Base-by-base conservation (phyloP, 2,797 vertebrate genomes). In the Aphelocoma californica region DNA sequence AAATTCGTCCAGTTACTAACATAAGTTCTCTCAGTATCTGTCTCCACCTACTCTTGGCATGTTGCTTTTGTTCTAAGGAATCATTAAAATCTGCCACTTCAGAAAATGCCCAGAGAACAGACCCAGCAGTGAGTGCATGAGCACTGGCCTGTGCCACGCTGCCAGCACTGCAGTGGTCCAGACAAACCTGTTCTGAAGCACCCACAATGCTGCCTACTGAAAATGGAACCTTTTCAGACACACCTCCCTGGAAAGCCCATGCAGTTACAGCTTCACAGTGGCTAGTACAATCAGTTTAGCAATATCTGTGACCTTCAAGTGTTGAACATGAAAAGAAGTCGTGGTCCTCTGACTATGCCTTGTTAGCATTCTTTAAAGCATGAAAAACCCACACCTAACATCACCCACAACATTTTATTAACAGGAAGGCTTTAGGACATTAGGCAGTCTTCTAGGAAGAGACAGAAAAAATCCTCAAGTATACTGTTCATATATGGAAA, bases 381-480 rank as follows among this genome's bases (percentile, higher is more conserved):
- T 28, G 23, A 48, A 50, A 71, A 75, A 6, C 64, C 74, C 64
- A 29, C 18, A 42, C 12, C 61, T 48, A 60, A 23, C 70, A 56
- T 18, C 3, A 6, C n/a, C 58, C 60, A 26, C 32, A 57, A 3
- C 4, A 12, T 12, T 57, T 42, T 34, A 54, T 61, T 53, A 78
- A 42, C 40, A 88, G 44, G 61, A 60, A 66, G 13, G 5, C 45
- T 51, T 36, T 4, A 69, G 21, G 47, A 60, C 12, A 57, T 6
- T 0, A 62, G 12, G 19, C 8, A 66, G 23, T 5, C 51, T 81
- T 62, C 14, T 1, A 64, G 12, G 24, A 90, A 88, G 34, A 4
- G 5, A 45, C 26, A 38, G 24, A 25, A 65, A 61, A 57, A 60
- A 7, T 2, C 0, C 1, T 20, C 5, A 4, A 60, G 5, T 3